phyloP scores from a whole-genome alignment of 1,140 invertebrate genomes.

The Ceratosolen fusciceps region DNA sequence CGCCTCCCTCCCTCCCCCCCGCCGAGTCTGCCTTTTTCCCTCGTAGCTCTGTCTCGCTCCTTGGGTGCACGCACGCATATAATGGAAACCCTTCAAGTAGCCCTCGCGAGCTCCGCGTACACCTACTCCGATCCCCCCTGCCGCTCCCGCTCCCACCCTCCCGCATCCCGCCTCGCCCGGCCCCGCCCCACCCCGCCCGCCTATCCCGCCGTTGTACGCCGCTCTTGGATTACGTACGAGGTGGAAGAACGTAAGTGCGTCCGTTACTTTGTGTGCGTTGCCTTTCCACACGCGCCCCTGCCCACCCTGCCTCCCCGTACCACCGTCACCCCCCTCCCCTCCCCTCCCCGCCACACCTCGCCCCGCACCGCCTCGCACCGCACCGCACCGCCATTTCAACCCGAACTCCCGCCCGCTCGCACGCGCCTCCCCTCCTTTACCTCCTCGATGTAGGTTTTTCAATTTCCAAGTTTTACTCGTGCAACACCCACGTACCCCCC shows the following conservation, averaged over 20 bases:
- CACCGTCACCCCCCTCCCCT: neutral
- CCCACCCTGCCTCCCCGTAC: neutral
- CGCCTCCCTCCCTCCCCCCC: neutral
- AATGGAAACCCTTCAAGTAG: slow-evolving; percentile 47
- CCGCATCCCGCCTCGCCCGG: slow-evolving; percentile 41
- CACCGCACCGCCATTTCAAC: neutral
- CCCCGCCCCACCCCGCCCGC: slow-evolving; percentile 25
- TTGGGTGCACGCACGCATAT: slow-evolving; percentile 42
- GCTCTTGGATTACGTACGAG: slow-evolving; percentile 60
- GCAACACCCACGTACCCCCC: neutral
- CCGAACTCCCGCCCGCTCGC: neutral
- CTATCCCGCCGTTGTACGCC: slow-evolving; percentile 51
- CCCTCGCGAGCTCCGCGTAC: slow-evolving; percentile 51
- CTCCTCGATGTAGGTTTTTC: slow-evolving; percentile 19
- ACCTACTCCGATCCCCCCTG: slow-evolving; percentile 41
- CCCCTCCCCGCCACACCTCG: neutral
- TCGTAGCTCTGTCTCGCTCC: slow-evolving; percentile 31
- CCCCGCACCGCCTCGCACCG: neutral
- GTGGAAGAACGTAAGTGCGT: slow-evolving; percentile 52
- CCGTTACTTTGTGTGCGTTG: neutral
- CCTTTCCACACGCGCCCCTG: neutral
- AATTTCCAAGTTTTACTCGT: slow-evolving; percentile 29
- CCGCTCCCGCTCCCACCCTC: slow-evolving; percentile 61
- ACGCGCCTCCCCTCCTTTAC: neutral
- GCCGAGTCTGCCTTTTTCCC: neutral